phyloP scores from a whole-genome alignment of 2,797 vertebrate species.

The Aphelocoma californica region DNA sequence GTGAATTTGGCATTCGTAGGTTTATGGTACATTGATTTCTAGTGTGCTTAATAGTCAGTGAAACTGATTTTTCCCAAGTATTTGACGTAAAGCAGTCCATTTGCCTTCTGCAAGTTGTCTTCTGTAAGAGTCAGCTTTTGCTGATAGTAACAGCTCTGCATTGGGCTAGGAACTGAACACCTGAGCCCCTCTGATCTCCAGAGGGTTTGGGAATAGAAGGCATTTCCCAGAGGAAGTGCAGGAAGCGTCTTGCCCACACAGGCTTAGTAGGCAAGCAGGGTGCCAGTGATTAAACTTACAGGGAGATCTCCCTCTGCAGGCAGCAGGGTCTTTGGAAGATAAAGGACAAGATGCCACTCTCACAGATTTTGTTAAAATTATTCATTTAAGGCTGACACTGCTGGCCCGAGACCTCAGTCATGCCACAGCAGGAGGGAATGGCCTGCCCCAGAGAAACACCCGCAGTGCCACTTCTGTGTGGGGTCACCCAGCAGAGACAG shows the following conservation, averaged over 20 bases:
- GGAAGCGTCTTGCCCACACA: accelerated
- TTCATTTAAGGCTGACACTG: background rate
- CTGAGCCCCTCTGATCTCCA: background rate
- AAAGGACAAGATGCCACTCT: background rate
- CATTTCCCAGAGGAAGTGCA: background rate
- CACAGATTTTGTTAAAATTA: background rate
- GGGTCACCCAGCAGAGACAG: background rate
- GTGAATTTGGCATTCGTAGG: background rate
- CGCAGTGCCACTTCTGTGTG: background rate
- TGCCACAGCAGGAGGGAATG: background rate
- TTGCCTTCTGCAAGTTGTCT: background rate
- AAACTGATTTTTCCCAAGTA: background rate
- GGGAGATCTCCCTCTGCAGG: background rate
- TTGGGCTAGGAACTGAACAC: background rate
- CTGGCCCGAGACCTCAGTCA: accelerated
- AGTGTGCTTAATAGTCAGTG: background rate
- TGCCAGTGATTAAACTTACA: background rate
- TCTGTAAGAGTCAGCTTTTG: background rate
- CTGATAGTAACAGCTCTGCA: background rate
- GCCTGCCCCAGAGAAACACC: background rate
- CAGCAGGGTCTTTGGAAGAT: background rate
- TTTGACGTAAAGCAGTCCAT: background rate
- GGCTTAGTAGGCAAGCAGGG: background rate
- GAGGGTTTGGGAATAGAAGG: background rate
- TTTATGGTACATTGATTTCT: background rate